Evolutionary conservation across 2,797 vertebrate genomes (phyloP), one percentile per base, ranked within the genome.

Genomic region (Morus bassanus): DNA sequence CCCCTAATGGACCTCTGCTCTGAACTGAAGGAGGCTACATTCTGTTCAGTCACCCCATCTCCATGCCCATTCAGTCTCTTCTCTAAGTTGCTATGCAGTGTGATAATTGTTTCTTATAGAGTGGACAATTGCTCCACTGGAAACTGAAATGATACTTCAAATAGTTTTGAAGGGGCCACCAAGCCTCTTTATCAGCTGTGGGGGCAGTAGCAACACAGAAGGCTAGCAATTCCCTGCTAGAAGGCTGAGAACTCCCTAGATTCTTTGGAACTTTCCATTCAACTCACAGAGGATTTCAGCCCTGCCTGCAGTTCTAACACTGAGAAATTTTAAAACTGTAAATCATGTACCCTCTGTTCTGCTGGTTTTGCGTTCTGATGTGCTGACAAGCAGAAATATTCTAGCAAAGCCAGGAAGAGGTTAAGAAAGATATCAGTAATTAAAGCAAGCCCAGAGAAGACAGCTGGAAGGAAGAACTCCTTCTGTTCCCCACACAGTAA

Each of bases 401-500:
- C 70, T 79, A 91, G 53, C 33, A 87, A 50, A 22, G 16, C n/a
- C 25, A 43, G 46, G 59, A 85, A 83, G 61, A 88, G 30, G 56
- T 93, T 89, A 87, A 84, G 79, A 92, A 94, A 50, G 5, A 21
- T 92, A 72, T 64, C 60, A 92, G 22, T 50, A 94, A 93, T 84
- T 89, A 81, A 94, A 96, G 83, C n/a, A 93, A 84, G 82, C 65
- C 56, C 18, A 50, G 84, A 89, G 81, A 89, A 95, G 90, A 85
- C 61, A 90, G 59, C 48, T 88, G 68, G 43, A 85, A 94, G 30
- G 69, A 85, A 96, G 56, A 91, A 76, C 41, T 95, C 68, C 87
- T 93, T 91, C 77, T 95, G 45, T 95, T 97, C 53, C 37, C 41
- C 63, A 92, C 93, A 94, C 28, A 89, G 60, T 88, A 94, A 85